Conservation (phyloP, 2,113 vertebrate species). For the Python bivittatus region DNA sequence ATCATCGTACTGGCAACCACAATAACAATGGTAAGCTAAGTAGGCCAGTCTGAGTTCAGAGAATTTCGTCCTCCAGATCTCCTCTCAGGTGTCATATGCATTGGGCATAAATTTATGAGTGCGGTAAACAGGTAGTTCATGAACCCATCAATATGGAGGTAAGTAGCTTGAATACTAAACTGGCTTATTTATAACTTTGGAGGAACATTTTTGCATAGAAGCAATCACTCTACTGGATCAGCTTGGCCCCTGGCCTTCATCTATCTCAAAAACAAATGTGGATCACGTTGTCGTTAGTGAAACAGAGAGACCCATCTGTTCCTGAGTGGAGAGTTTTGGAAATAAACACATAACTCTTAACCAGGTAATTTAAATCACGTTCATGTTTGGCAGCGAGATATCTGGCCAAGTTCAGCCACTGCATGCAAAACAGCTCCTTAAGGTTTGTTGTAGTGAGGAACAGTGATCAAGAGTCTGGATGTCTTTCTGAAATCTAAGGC, state of each 20-base stretch:
- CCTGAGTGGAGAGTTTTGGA: neutral
- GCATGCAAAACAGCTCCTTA: neutral
- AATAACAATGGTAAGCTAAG: neutral
- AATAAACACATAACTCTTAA: neutral
- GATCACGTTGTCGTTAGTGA: neutral
- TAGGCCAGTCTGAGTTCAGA: neutral
- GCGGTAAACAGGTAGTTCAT: neutral
- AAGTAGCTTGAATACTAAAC: neutral
- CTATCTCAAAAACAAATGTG: neutral
- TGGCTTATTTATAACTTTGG: neutral
- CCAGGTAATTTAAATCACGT: neutral
- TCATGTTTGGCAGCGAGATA: neutral
- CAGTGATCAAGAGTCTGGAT: neutral
- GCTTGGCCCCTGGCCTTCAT: neutral
- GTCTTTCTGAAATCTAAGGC: rapidly evolving
- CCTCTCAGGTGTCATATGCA: neutral
- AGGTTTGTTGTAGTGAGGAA: neutral
- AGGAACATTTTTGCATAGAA: neutral
- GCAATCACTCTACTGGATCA: neutral
- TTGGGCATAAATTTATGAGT: neutral
- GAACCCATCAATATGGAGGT: neutral
- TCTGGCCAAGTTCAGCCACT: conserved; percentile 12
- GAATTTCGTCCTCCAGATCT: too few species aligned
- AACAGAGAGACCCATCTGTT: neutral
- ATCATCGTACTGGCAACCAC: neutral